Evolutionary conservation across 1,140 invertebrate genomes (phyloP).

Genomic region (Drosophila orosa): DNA sequence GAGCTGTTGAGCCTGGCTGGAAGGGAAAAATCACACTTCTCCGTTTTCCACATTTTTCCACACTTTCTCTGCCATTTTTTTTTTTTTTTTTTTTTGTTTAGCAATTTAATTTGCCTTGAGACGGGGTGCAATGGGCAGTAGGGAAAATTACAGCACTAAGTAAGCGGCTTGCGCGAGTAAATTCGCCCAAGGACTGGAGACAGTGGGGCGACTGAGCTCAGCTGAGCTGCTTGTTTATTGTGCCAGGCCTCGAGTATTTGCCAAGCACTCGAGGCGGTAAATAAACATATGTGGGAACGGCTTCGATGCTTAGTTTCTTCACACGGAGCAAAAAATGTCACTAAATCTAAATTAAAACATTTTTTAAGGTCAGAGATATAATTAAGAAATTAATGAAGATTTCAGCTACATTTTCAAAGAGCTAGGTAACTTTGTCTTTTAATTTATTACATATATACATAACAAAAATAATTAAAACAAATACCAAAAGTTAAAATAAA

Average conservation of each 20-base stretch:
- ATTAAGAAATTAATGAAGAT: neutral
- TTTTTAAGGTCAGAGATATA: neutral
- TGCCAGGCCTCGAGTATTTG: slow-evolving; percentile 63
- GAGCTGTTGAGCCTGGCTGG: slow-evolving; percentile 21
- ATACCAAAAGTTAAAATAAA: too few relatives aligned
- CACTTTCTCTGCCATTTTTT: slow-evolving; percentile 6
- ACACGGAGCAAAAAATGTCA: neutral
- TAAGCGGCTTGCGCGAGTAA: slow-evolving; percentile 59
- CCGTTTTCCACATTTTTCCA: neutral
- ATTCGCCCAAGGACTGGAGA: slow-evolving; percentile 49
- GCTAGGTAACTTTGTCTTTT: neutral
- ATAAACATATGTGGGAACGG: slow-evolving; percentile 58
- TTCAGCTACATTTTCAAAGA: neutral
- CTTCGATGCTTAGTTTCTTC: neutral
- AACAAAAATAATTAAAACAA: neutral
- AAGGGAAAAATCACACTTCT: neutral
- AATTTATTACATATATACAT: neutral
- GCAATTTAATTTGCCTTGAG: slow-evolving; percentile 76
- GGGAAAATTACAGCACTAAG: slow-evolving; percentile 57
- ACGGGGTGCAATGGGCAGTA: slow-evolving; percentile 50
- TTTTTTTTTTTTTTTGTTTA: slow-evolving; percentile 48
- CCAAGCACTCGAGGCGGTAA: slow-evolving; percentile 52
- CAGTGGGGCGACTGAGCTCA: slow-evolving; percentile 13
- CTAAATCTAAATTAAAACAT: neutral
- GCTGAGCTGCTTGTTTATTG: slow-evolving; percentile 63